Evolutionary conservation across 1,140 invertebrate species (phyloP).

Genomic region (Atta texana): DNA sequence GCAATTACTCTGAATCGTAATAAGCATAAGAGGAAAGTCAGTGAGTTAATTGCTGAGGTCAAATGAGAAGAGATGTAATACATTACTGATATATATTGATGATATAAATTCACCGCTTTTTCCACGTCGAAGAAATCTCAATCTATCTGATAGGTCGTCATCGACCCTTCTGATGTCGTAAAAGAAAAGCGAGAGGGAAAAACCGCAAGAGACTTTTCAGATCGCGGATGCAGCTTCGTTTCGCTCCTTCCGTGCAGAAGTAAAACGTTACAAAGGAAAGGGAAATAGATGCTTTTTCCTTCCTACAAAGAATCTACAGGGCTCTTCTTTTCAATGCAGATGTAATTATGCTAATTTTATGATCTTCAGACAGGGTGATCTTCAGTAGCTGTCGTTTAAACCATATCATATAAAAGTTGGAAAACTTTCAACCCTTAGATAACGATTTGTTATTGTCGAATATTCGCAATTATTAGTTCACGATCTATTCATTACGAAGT

Average conservation of each 20-base stretch:
- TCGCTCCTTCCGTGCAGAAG: not conserved
- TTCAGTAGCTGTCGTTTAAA: not conserved
- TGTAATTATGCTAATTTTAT: constrained; percentile 50
- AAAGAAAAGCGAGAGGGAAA: constrained; percentile 40
- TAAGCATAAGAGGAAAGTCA: constrained; percentile 3
- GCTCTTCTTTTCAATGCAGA: constrained; percentile 25
- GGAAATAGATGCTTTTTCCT: not conserved
- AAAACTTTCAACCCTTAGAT: not conserved
- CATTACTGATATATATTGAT: constrained; percentile 36
- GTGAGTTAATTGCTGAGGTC: not conserved
- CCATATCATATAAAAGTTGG: not conserved
- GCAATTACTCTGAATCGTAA: constrained; percentile 29
- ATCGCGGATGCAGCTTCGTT: constrained; percentile 31
- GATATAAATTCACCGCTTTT: constrained; percentile 38
- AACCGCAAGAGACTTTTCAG: constrained; percentile 29
- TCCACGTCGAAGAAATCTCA: constrained; percentile 41
- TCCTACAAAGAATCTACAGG: not conserved
- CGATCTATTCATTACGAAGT: not conserved
- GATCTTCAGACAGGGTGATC: not conserved
- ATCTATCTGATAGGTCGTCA: constrained; percentile 43
- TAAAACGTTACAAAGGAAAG: constrained; percentile 40
- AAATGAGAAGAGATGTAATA: not conserved
- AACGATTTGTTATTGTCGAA: not conserved
- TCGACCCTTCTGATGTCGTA: constrained; percentile 27
- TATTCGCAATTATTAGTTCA: not conserved